Conservation (phyloP, 2,888 invertebrate species). For the Branchipolynoe longqiensis region DNA sequence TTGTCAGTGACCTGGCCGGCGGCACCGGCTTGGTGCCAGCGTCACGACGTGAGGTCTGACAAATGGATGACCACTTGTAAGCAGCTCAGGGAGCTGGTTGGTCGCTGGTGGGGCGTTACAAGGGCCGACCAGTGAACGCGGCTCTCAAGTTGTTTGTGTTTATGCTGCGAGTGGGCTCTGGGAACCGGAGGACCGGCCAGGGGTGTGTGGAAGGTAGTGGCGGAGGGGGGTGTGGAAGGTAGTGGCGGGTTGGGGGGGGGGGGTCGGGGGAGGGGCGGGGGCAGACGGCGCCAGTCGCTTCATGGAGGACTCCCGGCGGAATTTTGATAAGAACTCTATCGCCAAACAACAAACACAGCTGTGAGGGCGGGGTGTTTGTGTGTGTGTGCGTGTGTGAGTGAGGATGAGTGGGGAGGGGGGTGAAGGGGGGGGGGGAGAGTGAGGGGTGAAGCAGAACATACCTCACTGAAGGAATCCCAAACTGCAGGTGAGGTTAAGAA, state of each 20-base stretch:
- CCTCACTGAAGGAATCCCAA: no score
- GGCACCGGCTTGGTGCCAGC: no score
- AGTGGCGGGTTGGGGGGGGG: not conserved
- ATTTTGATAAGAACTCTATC: slow-evolving; percentile 56
- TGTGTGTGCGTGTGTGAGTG: not conserved
- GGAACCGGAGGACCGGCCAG: slow-evolving; percentile 1
- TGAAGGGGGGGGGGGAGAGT: not conserved
- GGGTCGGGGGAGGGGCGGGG: not conserved
- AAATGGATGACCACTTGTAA: slow-evolving; percentile 37
- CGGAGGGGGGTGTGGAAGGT: not conserved
- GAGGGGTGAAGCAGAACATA: not conserved
- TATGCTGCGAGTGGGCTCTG: not conserved
- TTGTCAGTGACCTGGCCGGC: no score
- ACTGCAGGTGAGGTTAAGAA: no score
- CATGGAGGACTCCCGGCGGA: not conserved
- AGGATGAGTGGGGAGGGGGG: slow-evolving; percentile 6
- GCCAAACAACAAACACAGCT: slow-evolving; percentile 54
- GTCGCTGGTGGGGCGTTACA: slow-evolving; percentile 8
- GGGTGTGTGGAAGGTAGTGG: no score
- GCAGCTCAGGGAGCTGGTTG: not conserved
- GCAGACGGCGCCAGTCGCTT: slow-evolving; percentile 7
- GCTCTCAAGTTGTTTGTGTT: slow-evolving; percentile 23
- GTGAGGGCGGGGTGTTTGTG: slow-evolving; percentile 20
- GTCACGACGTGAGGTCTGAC: not conserved
- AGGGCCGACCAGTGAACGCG: not conserved